phyloP scores from a whole-genome alignment of 1,140 invertebrate species.

The Heliconius himera region DNA sequence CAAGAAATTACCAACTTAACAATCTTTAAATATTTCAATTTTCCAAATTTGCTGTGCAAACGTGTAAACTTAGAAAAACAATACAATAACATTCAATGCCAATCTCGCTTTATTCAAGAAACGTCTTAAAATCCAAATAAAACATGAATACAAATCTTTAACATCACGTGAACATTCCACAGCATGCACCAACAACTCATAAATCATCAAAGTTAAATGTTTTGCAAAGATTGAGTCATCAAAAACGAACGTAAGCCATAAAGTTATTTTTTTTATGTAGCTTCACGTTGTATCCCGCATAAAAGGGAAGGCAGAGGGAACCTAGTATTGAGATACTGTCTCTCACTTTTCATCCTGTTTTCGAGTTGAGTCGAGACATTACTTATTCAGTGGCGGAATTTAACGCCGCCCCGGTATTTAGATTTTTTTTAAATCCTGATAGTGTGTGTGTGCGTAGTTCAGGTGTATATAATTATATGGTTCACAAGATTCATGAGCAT shows the following conservation, averaged over 20 bases:
- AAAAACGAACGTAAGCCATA: background rate
- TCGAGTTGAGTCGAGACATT: background rate
- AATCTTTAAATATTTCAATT: no score
- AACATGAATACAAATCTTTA: background rate
- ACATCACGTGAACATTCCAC: background rate
- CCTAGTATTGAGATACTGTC: background rate
- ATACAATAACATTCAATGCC: no score
- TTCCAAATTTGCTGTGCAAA: no score
- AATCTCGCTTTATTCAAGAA: no score
- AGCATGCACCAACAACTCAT: background rate
- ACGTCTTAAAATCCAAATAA: background rate
- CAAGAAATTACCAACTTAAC: no score
- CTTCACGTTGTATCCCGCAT: no score
- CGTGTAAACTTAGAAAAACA: no score
- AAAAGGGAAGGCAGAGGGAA: background rate
- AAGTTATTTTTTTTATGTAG: background rate
- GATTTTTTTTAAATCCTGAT: no score
- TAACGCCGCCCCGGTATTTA: no score
- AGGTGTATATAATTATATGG: conserved; percentile 17
- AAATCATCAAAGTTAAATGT: background rate
- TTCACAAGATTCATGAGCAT: conserved; percentile 43
- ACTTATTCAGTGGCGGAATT: no score
- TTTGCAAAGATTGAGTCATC: background rate
- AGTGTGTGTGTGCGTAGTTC: background rate
- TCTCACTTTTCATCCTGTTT: background rate